These are phyloP conservation scores for Aurelia sp. DNA, from an alignment of 30 jellyfish, hydroid and myxozoan species.

Conservation along the genomic window DNA sequence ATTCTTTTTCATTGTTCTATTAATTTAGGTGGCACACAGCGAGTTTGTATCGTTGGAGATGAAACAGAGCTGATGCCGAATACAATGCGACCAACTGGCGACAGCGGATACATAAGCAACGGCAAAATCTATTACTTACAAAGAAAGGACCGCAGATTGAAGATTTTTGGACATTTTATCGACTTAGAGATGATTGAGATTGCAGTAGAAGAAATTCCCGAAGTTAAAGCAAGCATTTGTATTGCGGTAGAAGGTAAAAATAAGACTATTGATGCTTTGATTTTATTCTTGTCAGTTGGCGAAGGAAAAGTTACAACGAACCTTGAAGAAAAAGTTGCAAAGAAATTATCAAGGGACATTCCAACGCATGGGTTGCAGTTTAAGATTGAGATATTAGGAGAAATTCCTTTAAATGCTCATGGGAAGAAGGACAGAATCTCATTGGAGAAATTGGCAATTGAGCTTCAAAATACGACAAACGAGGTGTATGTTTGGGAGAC, in stretches of 20 bases:
- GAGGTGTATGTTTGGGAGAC: background rate
- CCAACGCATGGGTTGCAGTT: conserved; percentile 12
- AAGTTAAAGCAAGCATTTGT: conserved; percentile 29
- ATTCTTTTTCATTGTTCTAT: too few species aligned
- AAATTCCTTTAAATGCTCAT: conserved; percentile 37
- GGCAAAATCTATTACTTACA: conserved; percentile 70
- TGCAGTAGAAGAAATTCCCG: conserved; percentile 21
- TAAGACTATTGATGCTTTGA: background rate
- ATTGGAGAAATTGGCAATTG: conserved; percentile 1
- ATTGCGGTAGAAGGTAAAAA: background rate
- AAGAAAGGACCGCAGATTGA: conserved; percentile 71
- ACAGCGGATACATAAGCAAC: conserved; percentile 58
- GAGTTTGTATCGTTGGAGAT: conserved; percentile 65
- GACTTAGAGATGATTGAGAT: conserved; percentile 51
- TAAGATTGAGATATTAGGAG: conserved; percentile 6
- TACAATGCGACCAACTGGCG: conserved; percentile 85
- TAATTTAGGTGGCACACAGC: conserved; percentile 63
- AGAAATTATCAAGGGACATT: background rate
- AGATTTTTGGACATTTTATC: conserved; percentile 78
- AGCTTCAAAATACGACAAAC: background rate
- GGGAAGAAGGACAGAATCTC: conserved; percentile 60
- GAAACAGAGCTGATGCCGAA: conserved; percentile 32
- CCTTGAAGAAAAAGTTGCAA: background rate
- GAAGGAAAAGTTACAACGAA: background rate
- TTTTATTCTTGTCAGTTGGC: conserved; percentile 15